These are phyloP conservation scores for Oedothorax gibbosus DNA, from an alignment of 1,140 invertebrate species.

Conservation along the genomic window DNA sequence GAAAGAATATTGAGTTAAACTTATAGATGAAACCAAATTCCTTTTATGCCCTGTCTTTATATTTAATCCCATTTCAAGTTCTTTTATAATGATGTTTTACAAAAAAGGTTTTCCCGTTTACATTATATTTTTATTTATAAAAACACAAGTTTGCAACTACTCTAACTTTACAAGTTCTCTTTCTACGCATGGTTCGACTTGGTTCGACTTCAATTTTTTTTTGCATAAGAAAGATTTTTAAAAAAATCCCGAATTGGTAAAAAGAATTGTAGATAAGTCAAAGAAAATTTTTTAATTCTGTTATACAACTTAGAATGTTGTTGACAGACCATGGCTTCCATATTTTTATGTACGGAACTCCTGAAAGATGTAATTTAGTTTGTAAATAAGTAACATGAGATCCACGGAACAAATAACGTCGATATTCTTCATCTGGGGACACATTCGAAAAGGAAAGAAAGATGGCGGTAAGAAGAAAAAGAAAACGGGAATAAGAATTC, in stretches of 20 bases:
- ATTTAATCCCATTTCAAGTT: conserved; percentile 14
- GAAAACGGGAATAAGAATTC: conserved; percentile 54
- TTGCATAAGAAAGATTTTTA: conserved; percentile 8
- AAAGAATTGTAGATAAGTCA: no score
- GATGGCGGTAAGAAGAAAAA: conserved; percentile 13
- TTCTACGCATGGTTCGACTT: conserved; percentile 24
- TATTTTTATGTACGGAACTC: conserved; percentile 57
- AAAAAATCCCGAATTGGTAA: no score
- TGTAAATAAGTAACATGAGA: conserved; percentile 58
- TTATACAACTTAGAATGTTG: conserved; percentile 3
- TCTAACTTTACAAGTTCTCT: background rate
- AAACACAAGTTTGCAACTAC: conserved; percentile 29
- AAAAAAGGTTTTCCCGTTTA: background rate
- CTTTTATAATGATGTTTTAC: conserved; percentile 9
- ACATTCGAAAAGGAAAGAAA: conserved; percentile 37
- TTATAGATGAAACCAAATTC: background rate
- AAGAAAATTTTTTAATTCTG: no score
- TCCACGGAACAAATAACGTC: conserved; percentile 41
- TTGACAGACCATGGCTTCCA: conserved; percentile 24
- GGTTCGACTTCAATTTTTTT: conserved; percentile 27
- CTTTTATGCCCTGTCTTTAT: background rate
- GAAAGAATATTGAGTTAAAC: background rate
- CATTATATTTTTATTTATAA: background rate
- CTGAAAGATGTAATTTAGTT: conserved; percentile 61
- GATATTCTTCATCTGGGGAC: conserved; percentile 55